Conservation (phyloP, 1,140 invertebrate genomes). For the Platorchestia sp. region DNA sequence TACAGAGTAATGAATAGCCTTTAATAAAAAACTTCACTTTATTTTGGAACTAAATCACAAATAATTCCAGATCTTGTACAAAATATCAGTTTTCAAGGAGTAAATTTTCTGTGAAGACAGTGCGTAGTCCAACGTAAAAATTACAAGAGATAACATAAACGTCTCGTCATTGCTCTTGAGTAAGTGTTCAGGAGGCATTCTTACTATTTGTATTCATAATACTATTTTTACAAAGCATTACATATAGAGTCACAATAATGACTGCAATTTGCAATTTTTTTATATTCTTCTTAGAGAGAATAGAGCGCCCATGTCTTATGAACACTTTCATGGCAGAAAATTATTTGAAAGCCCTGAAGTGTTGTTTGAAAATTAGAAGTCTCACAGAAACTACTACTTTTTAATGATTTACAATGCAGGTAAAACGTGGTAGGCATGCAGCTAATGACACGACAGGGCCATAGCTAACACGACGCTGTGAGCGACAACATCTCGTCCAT, state of each 20-base stretch:
- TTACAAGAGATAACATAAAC: too few relatives aligned
- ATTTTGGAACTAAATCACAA: too few relatives aligned
- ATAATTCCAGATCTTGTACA: too few relatives aligned
- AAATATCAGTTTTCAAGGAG: not conserved
- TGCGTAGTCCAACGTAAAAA: not conserved
- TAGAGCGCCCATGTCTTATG: not conserved
- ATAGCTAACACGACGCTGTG: not conserved
- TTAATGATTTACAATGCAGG: not conserved
- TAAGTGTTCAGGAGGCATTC: too few relatives aligned
- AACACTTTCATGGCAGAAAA: not conserved
- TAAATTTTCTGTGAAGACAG: not conserved
- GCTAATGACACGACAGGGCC: not conserved
- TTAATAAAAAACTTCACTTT: too few relatives aligned
- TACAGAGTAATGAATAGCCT: too few relatives aligned
- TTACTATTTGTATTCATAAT: too few relatives aligned
- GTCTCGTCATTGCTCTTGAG: too few relatives aligned
- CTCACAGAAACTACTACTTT: not conserved
- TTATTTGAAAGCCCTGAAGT: not conserved
- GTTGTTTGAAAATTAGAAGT: not conserved
- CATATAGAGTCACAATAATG: too few relatives aligned
- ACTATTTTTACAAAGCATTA: too few relatives aligned
- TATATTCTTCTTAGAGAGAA: too few relatives aligned
- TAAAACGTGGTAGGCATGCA: not conserved
- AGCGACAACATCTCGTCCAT: not conserved
- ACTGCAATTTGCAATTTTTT: not conserved